Conservation (phyloP, 2,888 invertebrate species). For the Siphonodentalium dalli region DNA sequence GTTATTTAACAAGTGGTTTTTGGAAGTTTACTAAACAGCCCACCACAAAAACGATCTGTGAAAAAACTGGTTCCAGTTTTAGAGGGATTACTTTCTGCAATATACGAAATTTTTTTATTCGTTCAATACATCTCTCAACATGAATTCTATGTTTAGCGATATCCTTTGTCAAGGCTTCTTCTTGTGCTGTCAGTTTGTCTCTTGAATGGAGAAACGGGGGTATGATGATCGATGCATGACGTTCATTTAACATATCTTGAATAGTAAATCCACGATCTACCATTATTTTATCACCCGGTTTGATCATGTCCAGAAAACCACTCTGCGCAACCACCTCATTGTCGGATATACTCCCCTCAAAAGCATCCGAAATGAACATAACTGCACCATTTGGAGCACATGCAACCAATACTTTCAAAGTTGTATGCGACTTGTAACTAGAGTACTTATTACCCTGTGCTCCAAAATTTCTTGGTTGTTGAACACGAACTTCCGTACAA, state of each 20-base stretch:
- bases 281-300: conserved; percentile 3
- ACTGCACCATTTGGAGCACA: conserved; percentile 9
- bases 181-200: background rate
- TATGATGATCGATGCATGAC: background rate
- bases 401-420: conserved; percentile 1
- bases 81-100: no score
- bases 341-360: conserved; percentile 6
- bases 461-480: conserved; percentile 8
- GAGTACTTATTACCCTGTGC: conserved; percentile 10
- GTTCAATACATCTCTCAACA: conserved; percentile 6
- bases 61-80: no score
- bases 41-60: conserved; percentile 4
- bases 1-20: conserved; percentile 5
- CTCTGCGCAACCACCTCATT: conserved; percentile 1
- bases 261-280: conserved; percentile 2
- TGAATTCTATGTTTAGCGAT: conserved; percentile 7
- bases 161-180: conserved; percentile 1
- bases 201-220: background rate
- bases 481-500: conserved; percentile 1
- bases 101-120: conserved; percentile 4
- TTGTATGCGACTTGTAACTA: conserved; percentile 10
- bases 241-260: background rate
- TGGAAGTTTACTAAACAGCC: conserved; percentile 5
- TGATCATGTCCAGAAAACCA: background rate
- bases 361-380: conserved; percentile 5